Conservation (phyloP, 2,888 invertebrate species). For the Branchellion lobata region DNA sequence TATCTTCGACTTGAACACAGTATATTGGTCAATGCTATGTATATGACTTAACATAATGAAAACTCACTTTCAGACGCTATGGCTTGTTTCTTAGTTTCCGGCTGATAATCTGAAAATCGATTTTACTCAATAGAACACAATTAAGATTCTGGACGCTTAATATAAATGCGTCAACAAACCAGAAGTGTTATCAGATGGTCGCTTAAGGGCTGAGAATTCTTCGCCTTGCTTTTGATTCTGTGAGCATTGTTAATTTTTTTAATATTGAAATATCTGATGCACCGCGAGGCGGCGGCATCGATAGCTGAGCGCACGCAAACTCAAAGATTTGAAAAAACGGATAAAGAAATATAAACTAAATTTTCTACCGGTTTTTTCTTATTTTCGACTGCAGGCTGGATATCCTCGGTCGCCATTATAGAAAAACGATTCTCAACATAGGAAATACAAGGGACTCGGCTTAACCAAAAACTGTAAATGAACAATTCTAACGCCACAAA, state of each 20-base stretch:
- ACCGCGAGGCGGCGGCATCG: too few species aligned
- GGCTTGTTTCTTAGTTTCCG: slow-evolving; percentile 52
- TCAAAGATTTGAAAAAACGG: too few species aligned
- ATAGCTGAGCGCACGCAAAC: too few species aligned
- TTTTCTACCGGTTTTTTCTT: neutral
- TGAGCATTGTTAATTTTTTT: neutral
- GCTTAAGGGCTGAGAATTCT: slow-evolving; percentile 12
- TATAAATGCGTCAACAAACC: neutral
- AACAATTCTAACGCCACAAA: neutral
- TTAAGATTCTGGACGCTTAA: neutral
- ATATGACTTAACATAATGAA: too few species aligned
- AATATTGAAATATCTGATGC: too few species aligned
- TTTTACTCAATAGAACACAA: neutral
- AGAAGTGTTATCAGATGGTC: neutral
- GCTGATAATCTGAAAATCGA: slow-evolving; percentile 49
- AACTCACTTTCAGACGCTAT: slow-evolving; percentile 49
- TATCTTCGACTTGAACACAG: too few species aligned
- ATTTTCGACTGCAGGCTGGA: slow-evolving; percentile 16
- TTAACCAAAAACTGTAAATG: slow-evolving; percentile 14
- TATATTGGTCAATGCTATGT: too few species aligned
- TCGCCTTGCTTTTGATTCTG: slow-evolving; percentile 2
- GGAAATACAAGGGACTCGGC: slow-evolving; percentile 12
- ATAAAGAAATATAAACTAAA: neutral
- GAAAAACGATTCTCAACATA: slow-evolving; percentile 16
- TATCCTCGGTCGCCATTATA: slow-evolving; percentile 22